Conservation (phyloP, 2,888 invertebrate genomes). For the Odontomyia ornata region DNA sequence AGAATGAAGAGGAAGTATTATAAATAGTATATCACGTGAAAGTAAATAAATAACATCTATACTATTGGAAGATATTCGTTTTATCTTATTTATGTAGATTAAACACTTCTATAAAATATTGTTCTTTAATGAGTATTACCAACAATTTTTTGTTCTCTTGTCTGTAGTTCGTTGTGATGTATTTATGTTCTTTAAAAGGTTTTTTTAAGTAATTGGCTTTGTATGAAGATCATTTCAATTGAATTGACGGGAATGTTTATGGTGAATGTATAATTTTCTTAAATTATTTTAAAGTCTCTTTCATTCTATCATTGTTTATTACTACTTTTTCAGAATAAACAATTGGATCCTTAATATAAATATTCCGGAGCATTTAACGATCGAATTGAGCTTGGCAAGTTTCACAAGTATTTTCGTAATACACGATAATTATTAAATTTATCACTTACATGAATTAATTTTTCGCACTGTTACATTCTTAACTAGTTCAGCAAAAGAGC, state of each 20-base stretch:
- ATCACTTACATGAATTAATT: background rate
- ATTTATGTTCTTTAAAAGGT: background rate
- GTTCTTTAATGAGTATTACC: background rate
- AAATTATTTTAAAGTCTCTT: background rate
- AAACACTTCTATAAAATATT: background rate
- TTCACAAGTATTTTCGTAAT: background rate
- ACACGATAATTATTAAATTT: background rate
- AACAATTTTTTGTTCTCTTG: background rate
- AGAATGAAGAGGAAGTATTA: background rate
- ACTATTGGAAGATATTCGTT: conserved; percentile 5
- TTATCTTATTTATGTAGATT: background rate
- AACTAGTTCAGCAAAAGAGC: background rate
- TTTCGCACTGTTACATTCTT: background rate
- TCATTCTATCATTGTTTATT: too few species aligned
- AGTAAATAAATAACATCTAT: background rate
- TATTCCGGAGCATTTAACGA: background rate
- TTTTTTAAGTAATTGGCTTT: too few species aligned
- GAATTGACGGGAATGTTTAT: background rate
- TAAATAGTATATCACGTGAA: background rate
- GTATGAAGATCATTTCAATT: background rate
- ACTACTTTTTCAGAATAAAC: too few species aligned
- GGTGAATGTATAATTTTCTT: background rate
- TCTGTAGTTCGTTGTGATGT: background rate
- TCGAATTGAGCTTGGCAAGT: conserved; percentile 36
- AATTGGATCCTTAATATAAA: background rate